Base-by-base conservation (phyloP, 2,797 vertebrate species). In the Moxostoma hubbsi region DNA sequence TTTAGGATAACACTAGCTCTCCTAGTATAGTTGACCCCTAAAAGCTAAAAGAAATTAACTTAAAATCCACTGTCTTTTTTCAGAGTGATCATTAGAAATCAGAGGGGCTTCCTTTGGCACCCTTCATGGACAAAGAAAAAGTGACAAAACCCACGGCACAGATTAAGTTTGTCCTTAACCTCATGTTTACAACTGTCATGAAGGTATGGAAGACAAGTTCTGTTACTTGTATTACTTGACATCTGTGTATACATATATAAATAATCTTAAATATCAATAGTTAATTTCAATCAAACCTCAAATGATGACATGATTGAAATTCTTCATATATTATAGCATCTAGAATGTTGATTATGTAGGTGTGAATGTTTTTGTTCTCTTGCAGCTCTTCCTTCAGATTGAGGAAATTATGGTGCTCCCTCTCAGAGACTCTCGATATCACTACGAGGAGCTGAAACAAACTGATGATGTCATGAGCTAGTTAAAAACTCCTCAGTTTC, bases 81-180 rank as follows among this genome's bases (percentile, higher is more conserved):
- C 85, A 99, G 98, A 99, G 98, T 0, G 98, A 99, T 91, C 90
- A 96, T 0, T 98, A 99, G 88, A 99, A 99, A 87, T 94, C 94
- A 0, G 98, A 99, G 85, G 98, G 98, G 10, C 96, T 99, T 18
- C 98, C 98, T 0, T 97, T 99, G 71, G 97, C 98, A 9, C 96
- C 98, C 0, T 99, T 99, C 90, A 99, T 99, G 98, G 98, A 99
- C 90, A 91, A 97, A 2, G 98, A 99, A 76, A 99, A 97, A 92
- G 97, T 99, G 83, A 99, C 98, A 76, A 99, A 99, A 73, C 96
- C 98, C 0, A 98, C 97, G 0, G 98, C 98, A 43, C 98, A 99
- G 82, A 99, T 96, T 86, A 95, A 95, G 84, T 95, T 96, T 84
- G 94, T 96, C 75, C 93, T 96, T 77, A 95, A 95, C 59, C 95